Evolutionary conservation across 92 coral and sea anemone genomes (phyloP).

Genomic region (Isaurus tuberculatus): DNA sequence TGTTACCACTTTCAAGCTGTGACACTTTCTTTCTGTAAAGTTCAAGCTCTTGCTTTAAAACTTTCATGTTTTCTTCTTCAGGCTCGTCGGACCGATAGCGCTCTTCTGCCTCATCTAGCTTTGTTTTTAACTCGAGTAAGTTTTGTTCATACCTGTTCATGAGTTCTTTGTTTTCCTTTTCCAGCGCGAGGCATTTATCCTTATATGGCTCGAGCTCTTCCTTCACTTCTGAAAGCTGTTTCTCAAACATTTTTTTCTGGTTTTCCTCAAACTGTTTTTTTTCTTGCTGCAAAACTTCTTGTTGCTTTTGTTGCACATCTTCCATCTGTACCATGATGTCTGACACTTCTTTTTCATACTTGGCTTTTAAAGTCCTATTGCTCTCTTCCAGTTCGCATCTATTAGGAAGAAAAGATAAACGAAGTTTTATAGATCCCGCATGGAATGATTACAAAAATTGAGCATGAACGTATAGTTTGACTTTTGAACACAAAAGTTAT

Average conservation of each 20-base stretch:
- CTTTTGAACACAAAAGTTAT: too few species aligned
- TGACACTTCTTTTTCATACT: constrained; percentile 87
- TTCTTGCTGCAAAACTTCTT: constrained; percentile 79
- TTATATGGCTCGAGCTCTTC: constrained; percentile 84
- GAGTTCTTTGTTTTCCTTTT: constrained; percentile 78
- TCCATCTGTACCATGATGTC: constrained; percentile 94
- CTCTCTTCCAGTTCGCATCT: constrained; percentile 86
- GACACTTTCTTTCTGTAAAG: constrained; percentile 77
- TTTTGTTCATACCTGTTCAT: constrained; percentile 77
- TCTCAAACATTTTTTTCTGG: constrained; percentile 85
- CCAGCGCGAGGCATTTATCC: constrained; percentile 73
- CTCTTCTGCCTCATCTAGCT: constrained; percentile 80
- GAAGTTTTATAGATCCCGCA: background rate
- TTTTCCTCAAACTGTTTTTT: constrained; percentile 79
- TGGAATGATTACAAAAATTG: too few species aligned
- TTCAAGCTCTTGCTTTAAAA: constrained; percentile 73
- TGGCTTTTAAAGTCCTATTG: constrained; percentile 85
- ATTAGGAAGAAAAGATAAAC: background rate
- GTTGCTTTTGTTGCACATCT: constrained; percentile 88
- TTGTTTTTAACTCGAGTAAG: constrained; percentile 68
- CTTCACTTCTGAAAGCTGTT: constrained; percentile 80
- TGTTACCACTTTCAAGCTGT: constrained; percentile 77
- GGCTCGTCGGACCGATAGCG: constrained; percentile 74
- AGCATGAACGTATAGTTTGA: too few species aligned
- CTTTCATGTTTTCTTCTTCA: constrained; percentile 72